These are phyloP conservation scores for Entelurus aequoreus DNA, from an alignment of 2,113 vertebrate genomes.

Conservation along the genomic window DNA sequence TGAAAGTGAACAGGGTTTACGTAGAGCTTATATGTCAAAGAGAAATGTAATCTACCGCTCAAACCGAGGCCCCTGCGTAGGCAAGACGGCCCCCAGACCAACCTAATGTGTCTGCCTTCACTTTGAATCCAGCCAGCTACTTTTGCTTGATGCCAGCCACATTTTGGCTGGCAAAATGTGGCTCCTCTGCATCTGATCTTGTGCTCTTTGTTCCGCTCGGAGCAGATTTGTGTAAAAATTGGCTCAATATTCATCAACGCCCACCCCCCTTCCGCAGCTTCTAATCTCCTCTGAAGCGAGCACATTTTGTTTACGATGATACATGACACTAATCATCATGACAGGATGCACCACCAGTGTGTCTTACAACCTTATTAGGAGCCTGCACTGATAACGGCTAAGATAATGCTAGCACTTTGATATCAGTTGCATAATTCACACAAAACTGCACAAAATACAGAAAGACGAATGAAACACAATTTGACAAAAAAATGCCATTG, in stretches of 20 bases:
- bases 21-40: slow-evolving; percentile 36
- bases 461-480: too few species aligned
- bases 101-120: slow-evolving; percentile 16
- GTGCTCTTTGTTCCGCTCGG: slow-evolving; percentile 33
- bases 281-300: slow-evolving; percentile 54
- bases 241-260: slow-evolving; percentile 32
- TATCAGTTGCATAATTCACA: neutral
- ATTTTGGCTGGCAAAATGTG: slow-evolving; percentile 23
- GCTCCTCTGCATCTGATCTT: slow-evolving; percentile 20
- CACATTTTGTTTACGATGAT: slow-evolving; percentile 51
- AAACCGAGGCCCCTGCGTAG: slow-evolving; percentile 18
- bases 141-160: too few species aligned
- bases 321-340: slow-evolving; percentile 33
- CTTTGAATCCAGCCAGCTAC: slow-evolving; percentile 15
- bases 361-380: slow-evolving; percentile 19
- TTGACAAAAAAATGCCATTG: too few species aligned
- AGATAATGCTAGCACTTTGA: neutral
- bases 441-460: neutral
- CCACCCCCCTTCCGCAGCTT: slow-evolving; percentile 25
- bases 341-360: slow-evolving; percentile 32
- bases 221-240: slow-evolving; percentile 44
- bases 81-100: slow-evolving; percentile 24
- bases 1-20: slow-evolving; percentile 18
- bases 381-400: slow-evolving; percentile 9
- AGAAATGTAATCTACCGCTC: slow-evolving; percentile 38